A percentile compares a stretch with the other conserved stretches of the same genome.
These are phyloP conservation scores for Lophius americanus DNA, from an alignment of 2,797 vertebrate genomes.

Conservation along the genomic window DNA sequence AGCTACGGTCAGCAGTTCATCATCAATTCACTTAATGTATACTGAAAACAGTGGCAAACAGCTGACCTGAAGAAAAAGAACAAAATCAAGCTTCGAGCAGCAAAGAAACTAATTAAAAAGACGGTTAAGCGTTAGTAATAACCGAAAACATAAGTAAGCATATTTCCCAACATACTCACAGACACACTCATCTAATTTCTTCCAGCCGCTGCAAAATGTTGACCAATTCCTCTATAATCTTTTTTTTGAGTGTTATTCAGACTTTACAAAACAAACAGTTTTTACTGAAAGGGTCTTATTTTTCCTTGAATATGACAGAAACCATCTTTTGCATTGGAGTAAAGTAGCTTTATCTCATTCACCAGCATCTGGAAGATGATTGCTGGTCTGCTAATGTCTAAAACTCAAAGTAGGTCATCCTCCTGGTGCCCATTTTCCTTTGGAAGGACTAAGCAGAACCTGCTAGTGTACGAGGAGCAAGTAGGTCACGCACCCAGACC, in stretches of 20 bases:
- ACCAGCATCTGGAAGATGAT: not conserved
- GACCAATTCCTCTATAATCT: too few relatives aligned
- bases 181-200: too few relatives aligned
- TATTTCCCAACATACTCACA: too few relatives aligned
- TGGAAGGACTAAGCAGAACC: not conserved
- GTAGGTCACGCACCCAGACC: not conserved
- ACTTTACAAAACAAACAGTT: not conserved
- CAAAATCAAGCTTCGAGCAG: not conserved
- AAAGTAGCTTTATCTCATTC: not conserved
- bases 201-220: not conserved
- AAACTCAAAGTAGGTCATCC: conserved; percentile 8
- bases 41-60: not conserved
- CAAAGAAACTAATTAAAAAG: too few relatives aligned
- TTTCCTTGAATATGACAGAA: too few relatives aligned
- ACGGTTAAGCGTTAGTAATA: too few relatives aligned
- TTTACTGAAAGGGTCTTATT: too few relatives aligned
- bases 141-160: too few relatives aligned
- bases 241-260: too few relatives aligned
- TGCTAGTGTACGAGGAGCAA: not conserved
- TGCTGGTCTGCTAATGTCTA: conserved; percentile 1
- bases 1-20: not conserved
- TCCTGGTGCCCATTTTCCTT: not conserved
- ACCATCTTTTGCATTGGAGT: too few relatives aligned
- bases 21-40: not conserved
- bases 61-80: not conserved